Base-by-base conservation (phyloP, 2,113 vertebrate genomes). In the Ailurus styani region DNA sequence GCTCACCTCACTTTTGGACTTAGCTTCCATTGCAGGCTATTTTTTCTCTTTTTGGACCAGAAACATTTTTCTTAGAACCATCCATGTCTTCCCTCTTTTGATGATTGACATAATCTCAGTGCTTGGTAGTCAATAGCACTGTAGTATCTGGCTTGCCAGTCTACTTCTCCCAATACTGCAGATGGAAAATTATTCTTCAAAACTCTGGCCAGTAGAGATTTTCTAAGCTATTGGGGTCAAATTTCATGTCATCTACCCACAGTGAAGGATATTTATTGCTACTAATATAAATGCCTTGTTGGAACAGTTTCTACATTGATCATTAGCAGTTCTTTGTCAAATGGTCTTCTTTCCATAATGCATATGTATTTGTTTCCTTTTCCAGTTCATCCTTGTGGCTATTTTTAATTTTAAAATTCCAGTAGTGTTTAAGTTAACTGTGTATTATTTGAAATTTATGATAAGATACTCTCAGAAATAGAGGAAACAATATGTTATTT, bases 351-450 rank as follows among this genome's bases (percentile, higher is more conserved):
- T 87, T 34, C 70, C n/a, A 20, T 64, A 68, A 45, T 87, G 17
- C 17, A 20, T 78, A n/a, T 70, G 4, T 78, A 91, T 96, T 88
- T 79, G 10, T 96, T 93, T 86, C 37, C 47, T 78, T 70, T 72
- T 81, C 45, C 10, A 90, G 5, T 96, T 95, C 0, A 87, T 87
- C 47, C 27, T 47, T 85, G 9, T 81, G 95, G 79, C 40, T 73
- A 40, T 7, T 68, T 89, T 87, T 93, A 91, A 21, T 94, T 97
- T 97, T 64, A 66, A 87, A 94, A 84, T 92, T 93, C 60, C 15
- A 54, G 14, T 57, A 87, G 64, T 31, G 54, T 72, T 96, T 91
- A 52, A 50, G 54, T 95, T 81, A 70, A 90, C 42, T 85, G 12
- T 91, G 6, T 82, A 42, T 93, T 86, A 90, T 86, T 95, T 62